Evolutionary conservation across 1,140 invertebrate species (phyloP).

Genomic region (Onthophagus taurus): DNA sequence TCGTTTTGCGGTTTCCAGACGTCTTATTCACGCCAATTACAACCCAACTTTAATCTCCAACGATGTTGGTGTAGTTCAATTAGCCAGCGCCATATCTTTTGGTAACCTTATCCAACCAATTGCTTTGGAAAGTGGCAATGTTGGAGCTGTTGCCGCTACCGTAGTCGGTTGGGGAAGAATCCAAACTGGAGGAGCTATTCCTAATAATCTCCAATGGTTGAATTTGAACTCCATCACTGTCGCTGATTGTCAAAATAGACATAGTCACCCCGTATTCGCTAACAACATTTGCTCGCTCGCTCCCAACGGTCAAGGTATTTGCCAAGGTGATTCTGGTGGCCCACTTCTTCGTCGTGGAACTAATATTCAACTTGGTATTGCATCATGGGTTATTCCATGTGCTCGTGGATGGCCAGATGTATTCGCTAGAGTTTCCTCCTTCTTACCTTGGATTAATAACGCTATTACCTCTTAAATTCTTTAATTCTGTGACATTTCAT

Average conservation of each 20-base stretch:
- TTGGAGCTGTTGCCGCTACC: not conserved
- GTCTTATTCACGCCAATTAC: conserved; percentile 4
- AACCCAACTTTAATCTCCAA: conserved; percentile 22
- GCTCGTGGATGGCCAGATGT: conserved; percentile 55
- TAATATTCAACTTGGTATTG: conserved; percentile 17
- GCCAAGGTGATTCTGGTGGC: conserved; percentile 31
- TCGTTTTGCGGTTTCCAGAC: not conserved
- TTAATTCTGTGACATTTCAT: too few relatives aligned
- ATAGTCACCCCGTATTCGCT: not conserved
- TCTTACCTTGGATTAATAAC: conserved; percentile 40
- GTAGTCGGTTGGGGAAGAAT: conserved; percentile 37
- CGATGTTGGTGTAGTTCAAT: conserved; percentile 45
- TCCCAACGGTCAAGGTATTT: conserved; percentile 48
- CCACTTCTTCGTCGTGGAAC: conserved; percentile 8
- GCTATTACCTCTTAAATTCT: not conserved
- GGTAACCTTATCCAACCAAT: not conserved
- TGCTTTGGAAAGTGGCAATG: not conserved
- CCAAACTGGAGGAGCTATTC: conserved; percentile 21
- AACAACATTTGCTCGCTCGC: conserved; percentile 47
- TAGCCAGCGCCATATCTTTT: conserved; percentile 28
- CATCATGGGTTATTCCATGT: conserved; percentile 35
- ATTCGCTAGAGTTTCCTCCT: conserved; percentile 45
- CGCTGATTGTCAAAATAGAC: conserved; percentile 28
- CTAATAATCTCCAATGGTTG: conserved; percentile 38
- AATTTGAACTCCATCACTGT: conserved; percentile 35